Evolutionary conservation across 2,113 vertebrate species (phyloP).

Genomic region (Dromiciops gliroides): DNA sequence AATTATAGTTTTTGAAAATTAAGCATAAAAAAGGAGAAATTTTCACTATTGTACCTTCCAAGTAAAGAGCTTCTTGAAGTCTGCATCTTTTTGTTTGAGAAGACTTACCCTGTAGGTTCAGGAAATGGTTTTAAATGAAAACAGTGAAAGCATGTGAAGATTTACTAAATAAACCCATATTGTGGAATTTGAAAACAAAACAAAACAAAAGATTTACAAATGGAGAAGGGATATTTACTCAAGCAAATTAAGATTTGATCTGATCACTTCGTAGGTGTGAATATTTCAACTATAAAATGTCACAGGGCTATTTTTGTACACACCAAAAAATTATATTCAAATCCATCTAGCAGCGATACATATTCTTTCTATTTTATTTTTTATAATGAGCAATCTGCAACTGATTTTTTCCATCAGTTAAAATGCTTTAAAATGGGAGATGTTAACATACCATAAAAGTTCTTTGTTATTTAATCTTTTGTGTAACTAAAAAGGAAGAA

Average conservation of each 20-base stretch:
- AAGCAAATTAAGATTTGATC: conserved; percentile 56
- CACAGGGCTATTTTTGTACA: conserved; percentile 30
- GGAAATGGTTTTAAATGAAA: conserved; percentile 43
- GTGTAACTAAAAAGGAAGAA: conserved; percentile 47
- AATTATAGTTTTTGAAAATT: background rate
- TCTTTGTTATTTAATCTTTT: conserved; percentile 59
- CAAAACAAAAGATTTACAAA: conserved; percentile 36
- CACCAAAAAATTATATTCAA: conserved; percentile 48
- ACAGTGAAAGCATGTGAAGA: conserved; percentile 27
- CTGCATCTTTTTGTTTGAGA: conserved; percentile 5
- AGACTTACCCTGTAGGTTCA: background rate
- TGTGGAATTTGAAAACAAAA: conserved; percentile 44
- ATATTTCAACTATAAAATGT: conserved; percentile 49
- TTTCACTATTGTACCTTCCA: background rate
- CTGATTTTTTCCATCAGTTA: conserved; percentile 41
- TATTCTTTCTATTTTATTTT: conserved; percentile 60
- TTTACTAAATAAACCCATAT: conserved; percentile 31
- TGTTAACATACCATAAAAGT: conserved; percentile 59
- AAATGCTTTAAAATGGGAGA: conserved; percentile 53
- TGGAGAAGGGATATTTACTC: conserved; percentile 36
- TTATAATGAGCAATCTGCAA: conserved; percentile 40
- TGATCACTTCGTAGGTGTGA: conserved; percentile 54
- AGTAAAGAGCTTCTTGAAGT: background rate
- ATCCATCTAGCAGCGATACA: conserved; percentile 10
- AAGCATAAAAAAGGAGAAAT: background rate